phyloP scores from a whole-genome alignment of 2,888 invertebrate species.

The Leucophora obtusa region DNA sequence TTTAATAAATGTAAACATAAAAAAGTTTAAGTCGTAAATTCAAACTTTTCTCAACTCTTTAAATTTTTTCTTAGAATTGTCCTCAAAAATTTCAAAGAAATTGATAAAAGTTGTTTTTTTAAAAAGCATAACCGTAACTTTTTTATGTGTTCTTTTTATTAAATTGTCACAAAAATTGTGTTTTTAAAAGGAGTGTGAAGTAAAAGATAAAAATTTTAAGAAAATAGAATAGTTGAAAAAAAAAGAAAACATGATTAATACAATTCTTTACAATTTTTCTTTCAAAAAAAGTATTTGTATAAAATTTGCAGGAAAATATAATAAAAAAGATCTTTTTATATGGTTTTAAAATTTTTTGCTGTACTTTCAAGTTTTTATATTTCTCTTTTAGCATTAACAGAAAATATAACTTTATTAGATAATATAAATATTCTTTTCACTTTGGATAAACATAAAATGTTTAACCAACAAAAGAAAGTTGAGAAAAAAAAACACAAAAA shows the following conservation, averaged over 20 bases:
- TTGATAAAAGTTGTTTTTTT: too few species aligned
- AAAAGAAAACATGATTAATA: slow-evolving; percentile 15
- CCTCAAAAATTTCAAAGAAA: too few species aligned
- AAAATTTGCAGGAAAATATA: slow-evolving; percentile 3
- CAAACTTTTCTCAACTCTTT: too few species aligned
- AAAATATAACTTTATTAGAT: slow-evolving; percentile 52
- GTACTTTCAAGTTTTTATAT: slow-evolving; percentile 13
- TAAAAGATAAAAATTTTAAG: too few species aligned
- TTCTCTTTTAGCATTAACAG: slow-evolving; percentile 36
- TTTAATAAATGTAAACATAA: too few species aligned
- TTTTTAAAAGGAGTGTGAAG: too few species aligned
- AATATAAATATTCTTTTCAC: slow-evolving; percentile 26
- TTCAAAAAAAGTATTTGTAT: slow-evolving; percentile 19
- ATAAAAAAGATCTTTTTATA: slow-evolving; percentile 9
- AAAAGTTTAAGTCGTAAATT: too few species aligned
- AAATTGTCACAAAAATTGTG: too few species aligned
- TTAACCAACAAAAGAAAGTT: slow-evolving; percentile 38
- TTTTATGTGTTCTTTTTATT: too few species aligned
- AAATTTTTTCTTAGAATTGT: too few species aligned
- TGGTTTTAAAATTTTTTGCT: slow-evolving; percentile 11
- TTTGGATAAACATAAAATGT: slow-evolving; percentile 34
- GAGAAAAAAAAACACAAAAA: not conserved
- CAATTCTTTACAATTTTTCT: slow-evolving; percentile 2
- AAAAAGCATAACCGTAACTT: too few species aligned
- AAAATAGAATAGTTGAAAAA: not conserved